These are phyloP conservation scores for Petrocephalus microphthalmus DNA, from an alignment of 2,113 vertebrate genomes.

Conservation along the genomic window DNA sequence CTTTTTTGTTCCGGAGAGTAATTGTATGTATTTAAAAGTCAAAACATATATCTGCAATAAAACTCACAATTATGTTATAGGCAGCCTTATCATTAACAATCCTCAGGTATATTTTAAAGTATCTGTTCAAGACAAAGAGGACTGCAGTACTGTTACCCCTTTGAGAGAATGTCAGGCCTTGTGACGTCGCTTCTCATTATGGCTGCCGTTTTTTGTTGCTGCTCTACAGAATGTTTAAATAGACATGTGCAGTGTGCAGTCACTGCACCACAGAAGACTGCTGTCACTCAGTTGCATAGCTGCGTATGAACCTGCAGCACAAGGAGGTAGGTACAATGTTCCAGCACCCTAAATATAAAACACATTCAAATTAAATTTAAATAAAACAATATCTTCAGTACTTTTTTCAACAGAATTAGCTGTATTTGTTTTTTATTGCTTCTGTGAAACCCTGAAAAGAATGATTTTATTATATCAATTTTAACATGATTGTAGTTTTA, in stretches of 20 bases:
- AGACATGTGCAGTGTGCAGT: not conserved
- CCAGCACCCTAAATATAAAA: not conserved
- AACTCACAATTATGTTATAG: conserved; percentile 15
- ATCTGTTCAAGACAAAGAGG: conserved; percentile 20
- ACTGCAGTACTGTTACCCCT: not conserved
- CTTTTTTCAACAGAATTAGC: not conserved
- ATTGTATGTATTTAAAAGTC: conserved; percentile 20
- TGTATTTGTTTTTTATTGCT: not conserved
- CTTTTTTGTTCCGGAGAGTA: not conserved
- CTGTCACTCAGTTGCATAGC: not conserved
- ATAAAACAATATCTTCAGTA: not conserved
- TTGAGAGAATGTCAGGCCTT: conserved; percentile 18
- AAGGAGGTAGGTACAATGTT: not conserved
- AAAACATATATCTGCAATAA: conserved; percentile 27
- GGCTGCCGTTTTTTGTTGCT: not conserved
- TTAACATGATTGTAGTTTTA: not conserved
- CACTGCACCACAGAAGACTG: not conserved
- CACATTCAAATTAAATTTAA: not conserved
- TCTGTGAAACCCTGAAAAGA: not conserved
- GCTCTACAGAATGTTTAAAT: conserved; percentile 21
- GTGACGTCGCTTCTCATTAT: conserved; percentile 12
- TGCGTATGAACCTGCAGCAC: not conserved
- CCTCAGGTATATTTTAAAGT: conserved; percentile 18
- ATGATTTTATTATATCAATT: not conserved
- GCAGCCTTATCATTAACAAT: conserved; percentile 16